These are phyloP conservation scores for Anolis apletophallus DNA, from an alignment of 2,797 vertebrate genomes.

Conservation along the genomic window DNA sequence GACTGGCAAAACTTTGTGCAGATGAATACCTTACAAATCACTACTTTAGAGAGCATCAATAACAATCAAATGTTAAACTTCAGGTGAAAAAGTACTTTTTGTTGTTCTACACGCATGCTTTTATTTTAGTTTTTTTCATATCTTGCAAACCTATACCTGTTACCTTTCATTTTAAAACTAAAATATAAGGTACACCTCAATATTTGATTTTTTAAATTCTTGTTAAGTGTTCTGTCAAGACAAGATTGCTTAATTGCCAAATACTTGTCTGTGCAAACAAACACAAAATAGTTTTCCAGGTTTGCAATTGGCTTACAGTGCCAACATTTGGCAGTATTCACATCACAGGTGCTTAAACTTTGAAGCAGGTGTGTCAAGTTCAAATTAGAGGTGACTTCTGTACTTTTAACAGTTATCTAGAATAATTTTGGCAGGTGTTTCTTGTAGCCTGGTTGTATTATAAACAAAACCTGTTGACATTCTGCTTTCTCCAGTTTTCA, in stretches of 20 bases:
- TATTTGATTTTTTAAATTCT: neutral
- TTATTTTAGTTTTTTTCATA: neutral
- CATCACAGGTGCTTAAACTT: neutral
- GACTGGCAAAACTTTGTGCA: neutral
- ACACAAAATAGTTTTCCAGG: slow-evolving; percentile 1
- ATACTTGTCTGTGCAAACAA: neutral
- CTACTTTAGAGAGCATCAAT: too few relatives aligned
- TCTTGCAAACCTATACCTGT: slow-evolving; percentile 20
- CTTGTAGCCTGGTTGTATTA: too few relatives aligned
- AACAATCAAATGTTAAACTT: too few relatives aligned
- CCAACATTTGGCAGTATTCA: neutral
- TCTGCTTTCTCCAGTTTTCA: too few relatives aligned
- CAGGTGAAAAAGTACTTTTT: slow-evolving; percentile 23
- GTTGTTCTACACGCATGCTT: slow-evolving; percentile 31
- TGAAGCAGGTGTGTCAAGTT: too few relatives aligned
- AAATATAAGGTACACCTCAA: neutral
- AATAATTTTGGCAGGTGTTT: too few relatives aligned
- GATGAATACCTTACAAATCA: neutral
- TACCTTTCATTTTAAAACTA: neutral
- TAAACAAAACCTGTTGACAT: too few relatives aligned
- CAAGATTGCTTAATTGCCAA: neutral
- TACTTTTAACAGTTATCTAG: too few relatives aligned
- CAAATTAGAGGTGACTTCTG: too few relatives aligned
- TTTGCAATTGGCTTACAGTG: neutral
- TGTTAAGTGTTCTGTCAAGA: neutral